Percentiles rank a stretch among this genome's conserved stretches.
Conservation (phyloP, 2,113 vertebrate genomes). For the Micromys minutus region DNA sequence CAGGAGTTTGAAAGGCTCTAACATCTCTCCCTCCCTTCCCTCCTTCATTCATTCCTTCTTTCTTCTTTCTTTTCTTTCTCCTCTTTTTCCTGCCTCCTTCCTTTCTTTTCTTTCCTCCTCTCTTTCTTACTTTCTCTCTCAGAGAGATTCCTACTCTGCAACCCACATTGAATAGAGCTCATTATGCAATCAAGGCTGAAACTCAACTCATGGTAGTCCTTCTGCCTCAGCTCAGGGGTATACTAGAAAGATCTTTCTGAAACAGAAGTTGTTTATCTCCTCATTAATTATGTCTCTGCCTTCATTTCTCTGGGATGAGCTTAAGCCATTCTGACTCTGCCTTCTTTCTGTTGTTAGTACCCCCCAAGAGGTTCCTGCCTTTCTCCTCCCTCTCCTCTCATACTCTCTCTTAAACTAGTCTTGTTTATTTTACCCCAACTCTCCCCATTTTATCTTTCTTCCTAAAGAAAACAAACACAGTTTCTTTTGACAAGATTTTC, state of each 20-base stretch:
- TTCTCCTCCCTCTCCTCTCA: neutral
- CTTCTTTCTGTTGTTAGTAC: neutral
- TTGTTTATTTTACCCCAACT: neutral
- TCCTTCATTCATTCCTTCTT: neutral
- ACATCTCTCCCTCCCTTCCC: too few species aligned
- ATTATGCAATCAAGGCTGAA: neutral
- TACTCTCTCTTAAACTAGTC: neutral
- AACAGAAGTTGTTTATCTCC: neutral
- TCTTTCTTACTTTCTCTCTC: neutral
- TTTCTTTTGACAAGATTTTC: slow-evolving; percentile 26
- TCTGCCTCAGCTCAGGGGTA: neutral
- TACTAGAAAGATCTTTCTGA: neutral
- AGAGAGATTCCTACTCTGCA: neutral
- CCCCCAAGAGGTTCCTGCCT: neutral
- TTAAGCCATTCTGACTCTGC: neutral
- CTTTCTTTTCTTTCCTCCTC: too few species aligned
- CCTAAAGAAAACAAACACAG: slow-evolving; percentile 13
- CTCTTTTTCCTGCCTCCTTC: fast-evolving
- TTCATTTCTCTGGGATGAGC: neutral
- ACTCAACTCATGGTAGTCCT: neutral
- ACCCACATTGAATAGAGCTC: neutral
- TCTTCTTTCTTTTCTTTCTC: too few species aligned
- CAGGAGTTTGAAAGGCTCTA: neutral
- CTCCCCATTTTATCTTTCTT: slow-evolving; percentile 12
- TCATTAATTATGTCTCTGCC: neutral